These are phyloP conservation scores for Silurus asotus DNA, from an alignment of 2,113 vertebrate genomes.

Conservation along the genomic window DNA sequence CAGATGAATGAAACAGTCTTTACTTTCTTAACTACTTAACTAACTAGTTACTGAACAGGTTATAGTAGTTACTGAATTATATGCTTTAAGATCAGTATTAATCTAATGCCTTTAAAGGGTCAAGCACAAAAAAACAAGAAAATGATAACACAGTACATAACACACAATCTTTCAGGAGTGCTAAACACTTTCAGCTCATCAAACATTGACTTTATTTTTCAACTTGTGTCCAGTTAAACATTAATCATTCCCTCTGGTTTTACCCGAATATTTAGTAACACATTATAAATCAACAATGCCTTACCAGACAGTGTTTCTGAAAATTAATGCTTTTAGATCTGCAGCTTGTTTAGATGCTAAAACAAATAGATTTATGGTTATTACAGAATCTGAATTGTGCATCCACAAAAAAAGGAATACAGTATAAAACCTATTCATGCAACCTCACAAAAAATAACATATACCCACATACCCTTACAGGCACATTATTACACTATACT, in stretches of 20 bases:
- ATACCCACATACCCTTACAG: neutral
- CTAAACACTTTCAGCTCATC: neutral
- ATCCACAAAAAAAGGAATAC: neutral
- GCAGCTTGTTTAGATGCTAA: neutral
- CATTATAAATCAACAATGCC: constrained; percentile 18
- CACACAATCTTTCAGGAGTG: neutral
- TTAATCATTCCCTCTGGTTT: constrained; percentile 17
- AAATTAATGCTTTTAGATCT: neutral
- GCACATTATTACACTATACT: neutral
- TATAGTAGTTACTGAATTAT: neutral
- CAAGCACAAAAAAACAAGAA: neutral
- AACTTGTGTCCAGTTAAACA: constrained; percentile 37
- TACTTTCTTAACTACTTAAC: neutral
- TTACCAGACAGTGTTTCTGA: neutral
- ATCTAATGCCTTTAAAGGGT: neutral
- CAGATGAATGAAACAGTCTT: neutral
- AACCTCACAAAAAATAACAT: neutral
- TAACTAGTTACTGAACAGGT: neutral
- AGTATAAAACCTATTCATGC: neutral
- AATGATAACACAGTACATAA: neutral
- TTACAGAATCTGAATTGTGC: neutral
- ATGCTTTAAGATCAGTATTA: neutral
- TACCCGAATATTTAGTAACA: constrained; percentile 10
- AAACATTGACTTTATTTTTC: constrained; percentile 12
- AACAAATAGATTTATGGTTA: neutral